phyloP scores from a whole-genome alignment of 2,797 vertebrate species.

The Chiroxiphia lanceolata region DNA sequence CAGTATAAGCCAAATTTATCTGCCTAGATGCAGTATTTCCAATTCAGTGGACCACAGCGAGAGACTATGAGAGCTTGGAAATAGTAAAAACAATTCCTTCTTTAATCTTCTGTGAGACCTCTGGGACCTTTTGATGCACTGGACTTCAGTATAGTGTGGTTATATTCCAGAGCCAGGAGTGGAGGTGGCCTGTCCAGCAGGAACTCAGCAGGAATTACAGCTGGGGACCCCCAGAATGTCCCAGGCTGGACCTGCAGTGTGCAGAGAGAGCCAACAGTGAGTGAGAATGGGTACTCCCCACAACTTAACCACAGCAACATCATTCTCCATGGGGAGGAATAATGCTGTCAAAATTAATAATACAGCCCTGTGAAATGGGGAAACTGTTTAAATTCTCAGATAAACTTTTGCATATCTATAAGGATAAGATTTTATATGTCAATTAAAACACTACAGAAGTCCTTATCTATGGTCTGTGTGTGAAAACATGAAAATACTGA shows the following conservation, averaged over 20 bases:
- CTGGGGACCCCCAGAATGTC: slow-evolving; percentile 23
- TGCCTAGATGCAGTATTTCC: neutral
- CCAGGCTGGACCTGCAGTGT: neutral
- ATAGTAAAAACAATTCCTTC: neutral
- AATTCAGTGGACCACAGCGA: neutral
- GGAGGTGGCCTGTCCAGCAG: slow-evolving; percentile 62
- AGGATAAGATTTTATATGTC: neutral
- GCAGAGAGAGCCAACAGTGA: neutral
- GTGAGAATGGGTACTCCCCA: neutral
- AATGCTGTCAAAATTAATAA: neutral
- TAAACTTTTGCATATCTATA: neutral
- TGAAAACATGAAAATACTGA: neutral
- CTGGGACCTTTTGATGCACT: neutral
- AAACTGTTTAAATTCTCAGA: neutral
- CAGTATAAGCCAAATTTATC: neutral
- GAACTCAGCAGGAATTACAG: slow-evolving; percentile 60
- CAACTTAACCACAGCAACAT: neutral
- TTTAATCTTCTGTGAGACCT: neutral
- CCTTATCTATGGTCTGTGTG: too few relatives aligned
- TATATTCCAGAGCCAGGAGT: slow-evolving; percentile 70
- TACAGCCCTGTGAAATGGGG: neutral
- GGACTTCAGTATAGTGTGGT: neutral
- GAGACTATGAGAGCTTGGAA: neutral
- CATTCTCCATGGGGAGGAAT: neutral
- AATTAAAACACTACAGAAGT: neutral